Evolutionary conservation across 1,140 invertebrate species (phyloP).

Genomic region (Choristoneura fumiferana): DNA sequence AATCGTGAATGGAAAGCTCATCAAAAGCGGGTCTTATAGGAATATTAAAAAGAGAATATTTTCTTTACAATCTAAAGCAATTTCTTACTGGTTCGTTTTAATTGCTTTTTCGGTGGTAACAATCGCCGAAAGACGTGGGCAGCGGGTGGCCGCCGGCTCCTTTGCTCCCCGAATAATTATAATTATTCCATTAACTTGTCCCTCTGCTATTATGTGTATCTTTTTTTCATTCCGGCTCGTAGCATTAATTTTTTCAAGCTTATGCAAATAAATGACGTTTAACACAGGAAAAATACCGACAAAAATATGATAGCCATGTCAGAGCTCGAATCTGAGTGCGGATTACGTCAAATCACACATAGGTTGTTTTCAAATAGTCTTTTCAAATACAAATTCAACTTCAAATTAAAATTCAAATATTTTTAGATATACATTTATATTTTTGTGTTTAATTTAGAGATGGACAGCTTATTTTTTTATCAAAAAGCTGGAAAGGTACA

Average conservation of each 20-base stretch:
- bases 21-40: conserved; percentile 30
- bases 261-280: neutral
- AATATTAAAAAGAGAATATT: conserved; percentile 34
- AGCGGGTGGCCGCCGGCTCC: conserved; percentile 69
- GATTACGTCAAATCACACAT: too few relatives aligned
- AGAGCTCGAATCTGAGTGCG: too few relatives aligned
- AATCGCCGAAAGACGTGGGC: conserved; percentile 51
- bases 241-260: conserved; percentile 14
- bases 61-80: conserved; percentile 50
- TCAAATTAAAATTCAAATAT: too few relatives aligned
- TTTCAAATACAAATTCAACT: too few relatives aligned
- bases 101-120: conserved; percentile 71
- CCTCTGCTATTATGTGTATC: conserved; percentile 63
- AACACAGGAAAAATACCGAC: too few relatives aligned
- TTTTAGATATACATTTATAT: too few relatives aligned
- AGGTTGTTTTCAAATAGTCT: too few relatives aligned
- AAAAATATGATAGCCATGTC: too few relatives aligned
- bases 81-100: conserved; percentile 59
- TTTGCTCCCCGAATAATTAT: conserved; percentile 65
- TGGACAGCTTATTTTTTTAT: too few relatives aligned
- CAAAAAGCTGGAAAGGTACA: too few relatives aligned
- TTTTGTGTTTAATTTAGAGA: too few relatives aligned
- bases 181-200: conserved; percentile 74
- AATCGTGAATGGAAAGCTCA: conserved; percentile 36
- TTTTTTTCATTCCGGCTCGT: conserved; percentile 51